Base-by-base conservation (phyloP, 1,140 invertebrate genomes). In the Physella acuta region DNA sequence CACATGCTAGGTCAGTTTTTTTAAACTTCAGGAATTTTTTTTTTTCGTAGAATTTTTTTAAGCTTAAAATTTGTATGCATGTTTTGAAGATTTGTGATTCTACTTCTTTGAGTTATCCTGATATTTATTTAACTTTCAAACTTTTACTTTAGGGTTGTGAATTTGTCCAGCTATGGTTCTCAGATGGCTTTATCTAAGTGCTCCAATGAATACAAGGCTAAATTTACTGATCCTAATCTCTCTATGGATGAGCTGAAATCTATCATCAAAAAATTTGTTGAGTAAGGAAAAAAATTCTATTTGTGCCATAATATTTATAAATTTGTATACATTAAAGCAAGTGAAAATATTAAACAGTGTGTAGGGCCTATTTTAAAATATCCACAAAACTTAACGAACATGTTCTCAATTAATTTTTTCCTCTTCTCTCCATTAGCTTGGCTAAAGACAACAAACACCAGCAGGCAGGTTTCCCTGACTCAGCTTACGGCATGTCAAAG, bases 401-500 rank as follows among this genome's bases (percentile, higher is more conserved):
- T n/a, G n/a, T n/a, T n/a, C n/a, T n/a, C n/a, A n/a, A n/a, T n/a
- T n/a, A n/a, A n/a, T n/a, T n/a, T n/a, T n/a, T n/a, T n/a, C n/a
- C n/a, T n/a, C n/a, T n/a, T n/a, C n/a, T n/a, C n/a, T n/a, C n/a
- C n/a, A n/a, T n/a, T n/a, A 89, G 89, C 28, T 80, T 84, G 75
- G 87, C 88, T 70, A 88, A 90, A 82, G 75, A 85, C 73, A 87
- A 87, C 73, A 82, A 79, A 31, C 78, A 88, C 78, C 37, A 80
- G 68, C 77, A 86, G 64, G 81, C 86, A 49, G 91, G 91, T 71
- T 93, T 90, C 88, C 86, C 88, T 0, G 68, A 73, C 51, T 87
- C 83, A 60, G 86, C 90, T 4, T 93, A 92, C 86, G 83, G 80
- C 17, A 88, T 88, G 8, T 91, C 90, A 1, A 93, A 93, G 85